These are phyloP conservation scores for Macropus fuliginosus DNA, from an alignment of 2,797 vertebrate species.

Conservation along the genomic window DNA sequence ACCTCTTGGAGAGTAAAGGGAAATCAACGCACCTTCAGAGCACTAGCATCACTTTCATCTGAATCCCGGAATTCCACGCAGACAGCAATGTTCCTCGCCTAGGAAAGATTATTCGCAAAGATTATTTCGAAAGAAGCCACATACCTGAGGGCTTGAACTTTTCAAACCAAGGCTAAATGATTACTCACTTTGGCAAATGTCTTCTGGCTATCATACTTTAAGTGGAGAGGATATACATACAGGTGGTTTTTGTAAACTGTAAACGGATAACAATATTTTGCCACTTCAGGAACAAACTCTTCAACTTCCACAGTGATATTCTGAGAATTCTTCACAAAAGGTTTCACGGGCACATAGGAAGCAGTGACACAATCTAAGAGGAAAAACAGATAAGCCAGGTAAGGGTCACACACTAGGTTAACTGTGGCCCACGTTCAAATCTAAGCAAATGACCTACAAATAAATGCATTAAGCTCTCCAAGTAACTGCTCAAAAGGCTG, in stretches of 20 bases:
- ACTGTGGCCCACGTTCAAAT: constrained; percentile 22
- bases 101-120: constrained; percentile 41
- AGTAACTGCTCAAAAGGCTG: constrained; percentile 37
- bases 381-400: constrained; percentile 23
- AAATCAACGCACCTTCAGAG: constrained; percentile 90
- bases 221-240: constrained; percentile 93
- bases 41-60: constrained; percentile 90
- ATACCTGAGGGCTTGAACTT: neutral
- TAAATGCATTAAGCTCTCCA: neutral
- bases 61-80: constrained; percentile 95
- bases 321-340: constrained; percentile 91
- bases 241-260: constrained; percentile 96
- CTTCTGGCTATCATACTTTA: constrained; percentile 99
- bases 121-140: constrained; percentile 60
- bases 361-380: constrained; percentile 93
- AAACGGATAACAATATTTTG: constrained; percentile 95
- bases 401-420: neutral
- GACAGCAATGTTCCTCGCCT: constrained; percentile 97
- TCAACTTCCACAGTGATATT: constrained; percentile 92
- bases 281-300: constrained; percentile 94
- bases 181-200: constrained; percentile 94
- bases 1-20: constrained; percentile 16
- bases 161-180: constrained; percentile 14
- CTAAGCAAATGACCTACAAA: constrained; percentile 18
- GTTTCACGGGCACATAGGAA: constrained; percentile 94